Evolutionary conservation across 1,140 invertebrate genomes (phyloP).

Genomic region (Maconellicoccus hirsutus): DNA sequence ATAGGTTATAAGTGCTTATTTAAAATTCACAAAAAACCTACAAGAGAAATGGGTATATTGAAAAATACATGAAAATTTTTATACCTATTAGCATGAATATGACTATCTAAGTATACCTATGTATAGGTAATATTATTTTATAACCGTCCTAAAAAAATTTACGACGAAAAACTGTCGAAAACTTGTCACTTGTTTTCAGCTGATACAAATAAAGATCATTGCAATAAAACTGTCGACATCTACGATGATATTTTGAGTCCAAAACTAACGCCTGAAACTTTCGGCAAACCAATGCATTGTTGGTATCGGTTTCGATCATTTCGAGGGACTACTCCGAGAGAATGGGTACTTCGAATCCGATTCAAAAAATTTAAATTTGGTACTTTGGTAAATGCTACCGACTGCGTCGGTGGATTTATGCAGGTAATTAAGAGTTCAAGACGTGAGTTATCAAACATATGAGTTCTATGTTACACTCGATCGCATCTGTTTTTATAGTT

Average conservation of each 20-base stretch:
- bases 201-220: slow-evolving; percentile 48
- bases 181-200: neutral
- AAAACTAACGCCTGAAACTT: slow-evolving; percentile 64
- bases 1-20: too few relatives aligned
- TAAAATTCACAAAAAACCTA: too few relatives aligned
- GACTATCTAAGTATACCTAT: too few relatives aligned
- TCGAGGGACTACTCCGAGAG: slow-evolving; percentile 62
- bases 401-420: slow-evolving; percentile 72
- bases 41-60: too few relatives aligned
- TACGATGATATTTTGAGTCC: slow-evolving; percentile 81
- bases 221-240: slow-evolving; percentile 84
- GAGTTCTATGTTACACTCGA: too few relatives aligned
- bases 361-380: slow-evolving; percentile 90
- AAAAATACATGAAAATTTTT: too few relatives aligned
- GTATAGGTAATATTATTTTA: too few relatives aligned
- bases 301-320: slow-evolving; percentile 77
- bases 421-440: slow-evolving; percentile 49
- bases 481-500: neutral
- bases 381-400: slow-evolving; percentile 67
- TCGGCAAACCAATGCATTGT: slow-evolving; percentile 71
- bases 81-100: too few relatives aligned
- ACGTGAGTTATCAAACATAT: too few relatives aligned
- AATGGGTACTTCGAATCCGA: slow-evolving; percentile 76
- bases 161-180: too few relatives aligned
- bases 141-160: too few relatives aligned